Evolutionary conservation across 2,888 invertebrate species (phyloP), one percentile per base, ranked within the genome.

Genomic region (Drosophila falleni): DNA sequence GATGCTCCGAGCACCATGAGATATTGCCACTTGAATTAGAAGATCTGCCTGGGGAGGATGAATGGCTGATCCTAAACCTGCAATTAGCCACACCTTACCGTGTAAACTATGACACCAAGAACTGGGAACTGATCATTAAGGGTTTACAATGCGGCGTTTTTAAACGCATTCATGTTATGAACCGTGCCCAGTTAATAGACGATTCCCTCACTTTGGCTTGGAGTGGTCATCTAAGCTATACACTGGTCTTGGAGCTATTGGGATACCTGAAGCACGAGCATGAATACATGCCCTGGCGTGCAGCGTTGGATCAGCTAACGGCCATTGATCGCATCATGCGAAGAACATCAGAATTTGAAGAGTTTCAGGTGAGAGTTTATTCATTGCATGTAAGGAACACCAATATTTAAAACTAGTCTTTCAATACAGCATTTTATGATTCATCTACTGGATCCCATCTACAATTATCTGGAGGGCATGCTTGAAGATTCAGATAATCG

Each of bases 181-280:
- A 96, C 82, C 93, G 97, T 42, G 97, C 97, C 0, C 96, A 97
- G 86, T 93, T 98, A 23, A 93, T 98, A 44, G 95, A 96, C 56
- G 98, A 98, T 91, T 94, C 95, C 1, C 94, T 96, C 74, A 95
- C 95, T 10, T 63, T 91, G 54, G 96, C 96, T n/a, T 95, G 94
- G 94, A 92, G 94, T 44, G 95, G 95, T 39, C 92, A 95, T 55
- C 91, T 96, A 3, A 93, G 94, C 63, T 97, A 97, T 81, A 93
- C 93, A 1, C 93, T 94, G 1, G 94, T 95, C 0, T 93, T 97
- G 59, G 92, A 93, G 6, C 81, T 94, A 5, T 80, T 94, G 11
- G 91, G 91, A 31, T 95, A 95, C 81, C 81, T 94, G 19, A 69
- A 67, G 9, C 87, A 90, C 3, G 94, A 94, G 78, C 86, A 78